Percentiles rank a stretch among this genome's conserved stretches.
phyloP scores from a whole-genome alignment of 2,888 invertebrate species.

The Phytoseiulus persimilis region DNA sequence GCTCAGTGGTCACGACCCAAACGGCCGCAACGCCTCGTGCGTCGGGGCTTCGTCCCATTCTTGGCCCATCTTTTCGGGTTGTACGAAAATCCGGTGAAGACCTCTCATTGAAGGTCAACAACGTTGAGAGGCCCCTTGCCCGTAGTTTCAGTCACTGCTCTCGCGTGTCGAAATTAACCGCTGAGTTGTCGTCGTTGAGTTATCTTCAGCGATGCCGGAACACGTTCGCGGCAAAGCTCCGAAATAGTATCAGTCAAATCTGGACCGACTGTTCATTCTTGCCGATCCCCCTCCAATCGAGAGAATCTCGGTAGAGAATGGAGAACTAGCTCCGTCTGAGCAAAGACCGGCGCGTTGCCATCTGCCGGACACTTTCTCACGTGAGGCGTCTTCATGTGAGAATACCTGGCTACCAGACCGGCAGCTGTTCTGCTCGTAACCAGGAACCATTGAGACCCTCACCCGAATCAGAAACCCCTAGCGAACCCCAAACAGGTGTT shows the following conservation, averaged over 20 bases:
- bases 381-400: background rate
- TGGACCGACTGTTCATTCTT: background rate
- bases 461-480: background rate
- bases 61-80: background rate
- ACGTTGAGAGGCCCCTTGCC: background rate
- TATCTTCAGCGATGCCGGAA: background rate
- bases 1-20: background rate
- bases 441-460: background rate
- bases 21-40: background rate
- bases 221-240: too few species aligned
- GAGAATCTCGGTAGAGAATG: too few species aligned
- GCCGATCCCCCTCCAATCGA: background rate
- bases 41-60: background rate
- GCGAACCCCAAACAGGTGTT: background rate
- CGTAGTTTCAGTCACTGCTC: background rate
- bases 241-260: background rate
- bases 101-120: background rate
- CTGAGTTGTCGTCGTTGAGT: background rate
- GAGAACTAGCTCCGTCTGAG: too few species aligned
- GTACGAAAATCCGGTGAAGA: background rate
- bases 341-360: background rate
- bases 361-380: background rate
- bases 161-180: background rate
- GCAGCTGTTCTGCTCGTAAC: background rate
- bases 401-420: background rate